Percentiles rank a stretch among this genome's conserved stretches.
Evolutionary conservation across 2,888 invertebrate genomes (phyloP).

Genomic region (Lissonota sp.): DNA sequence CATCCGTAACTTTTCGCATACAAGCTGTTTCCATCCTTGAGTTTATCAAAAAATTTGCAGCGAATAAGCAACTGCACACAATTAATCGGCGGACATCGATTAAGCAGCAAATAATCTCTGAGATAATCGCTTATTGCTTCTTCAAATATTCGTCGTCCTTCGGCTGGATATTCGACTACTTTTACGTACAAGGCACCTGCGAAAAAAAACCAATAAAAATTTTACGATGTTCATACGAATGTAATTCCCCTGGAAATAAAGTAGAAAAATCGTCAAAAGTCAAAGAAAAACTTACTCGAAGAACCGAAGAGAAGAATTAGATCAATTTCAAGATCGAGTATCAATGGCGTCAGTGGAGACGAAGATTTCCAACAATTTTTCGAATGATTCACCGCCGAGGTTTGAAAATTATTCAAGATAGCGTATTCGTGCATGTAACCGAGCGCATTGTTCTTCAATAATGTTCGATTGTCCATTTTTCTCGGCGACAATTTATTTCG

Average conservation of each 20-base stretch:
- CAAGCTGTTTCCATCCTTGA: conserved; percentile 13
- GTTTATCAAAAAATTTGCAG: conserved; percentile 12
- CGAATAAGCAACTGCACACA: conserved; percentile 33
- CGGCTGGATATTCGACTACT: conserved; percentile 37
- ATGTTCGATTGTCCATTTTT: conserved; percentile 10
- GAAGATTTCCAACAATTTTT: neutral
- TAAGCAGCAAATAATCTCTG: conserved; percentile 15
- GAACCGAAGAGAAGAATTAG: conserved; percentile 41
- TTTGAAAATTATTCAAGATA: conserved; percentile 24
- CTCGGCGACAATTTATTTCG: neutral
- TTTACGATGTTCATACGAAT: too few species aligned
- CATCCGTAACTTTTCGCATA: conserved; percentile 30
- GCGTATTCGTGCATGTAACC: conserved; percentile 25
- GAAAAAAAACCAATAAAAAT: neutral
- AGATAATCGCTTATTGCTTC: conserved; percentile 28
- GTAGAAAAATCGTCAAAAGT: neutral
- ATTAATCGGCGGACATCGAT: neutral
- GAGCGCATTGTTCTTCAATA: conserved; percentile 27
- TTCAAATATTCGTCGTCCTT: conserved; percentile 38
- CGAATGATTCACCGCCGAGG: conserved; percentile 26
- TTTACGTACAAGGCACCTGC: conserved; percentile 46
- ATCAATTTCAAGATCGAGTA: conserved; percentile 53
- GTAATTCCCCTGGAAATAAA: neutral
- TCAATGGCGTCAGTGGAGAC: conserved; percentile 38
- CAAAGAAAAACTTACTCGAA: conserved; percentile 37